phyloP scores from a whole-genome alignment of 2,797 vertebrate species.

The Basileuterus tristriatus region DNA sequence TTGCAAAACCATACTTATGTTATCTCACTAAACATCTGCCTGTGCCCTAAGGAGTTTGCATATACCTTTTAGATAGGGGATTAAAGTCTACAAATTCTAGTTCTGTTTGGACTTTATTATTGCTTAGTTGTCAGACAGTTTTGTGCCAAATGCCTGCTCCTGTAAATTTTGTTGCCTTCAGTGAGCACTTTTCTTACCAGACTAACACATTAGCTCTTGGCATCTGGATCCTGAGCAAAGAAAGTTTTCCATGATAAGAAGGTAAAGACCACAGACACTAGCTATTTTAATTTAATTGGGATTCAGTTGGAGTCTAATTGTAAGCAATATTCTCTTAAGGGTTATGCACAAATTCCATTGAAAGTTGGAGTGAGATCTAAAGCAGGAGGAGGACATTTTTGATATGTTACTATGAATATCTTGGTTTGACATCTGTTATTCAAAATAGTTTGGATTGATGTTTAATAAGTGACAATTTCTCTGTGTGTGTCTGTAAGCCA shows the following conservation, averaged over 20 bases:
- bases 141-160: not conserved
- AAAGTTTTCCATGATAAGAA: constrained; percentile 40
- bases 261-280: constrained; percentile 48
- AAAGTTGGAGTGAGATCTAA: not conserved
- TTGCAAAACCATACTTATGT: not conserved
- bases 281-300: constrained; percentile 67
- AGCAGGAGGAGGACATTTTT: constrained; percentile 31
- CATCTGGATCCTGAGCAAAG: not conserved
- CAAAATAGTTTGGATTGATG: constrained; percentile 45
- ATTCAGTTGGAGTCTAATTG: constrained; percentile 50
- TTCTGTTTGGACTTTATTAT: constrained; percentile 50
- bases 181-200: not conserved
- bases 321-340: constrained; percentile 56
- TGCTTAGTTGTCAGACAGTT: constrained; percentile 9
- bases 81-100: not conserved
- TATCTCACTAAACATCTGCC: not conserved
- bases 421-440: constrained; percentile 30
- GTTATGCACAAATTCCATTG: not conserved
- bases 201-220: not conserved
- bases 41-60: not conserved
- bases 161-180: not conserved
- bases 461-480: constrained; percentile 63
- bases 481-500: not conserved
- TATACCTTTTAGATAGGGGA: not conserved
- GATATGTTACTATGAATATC: constrained; percentile 8